Evolutionary conservation across 2,888 invertebrate genomes (phyloP), one percentile per base, ranked within the genome.

Genomic region (Torymus auratus): DNA sequence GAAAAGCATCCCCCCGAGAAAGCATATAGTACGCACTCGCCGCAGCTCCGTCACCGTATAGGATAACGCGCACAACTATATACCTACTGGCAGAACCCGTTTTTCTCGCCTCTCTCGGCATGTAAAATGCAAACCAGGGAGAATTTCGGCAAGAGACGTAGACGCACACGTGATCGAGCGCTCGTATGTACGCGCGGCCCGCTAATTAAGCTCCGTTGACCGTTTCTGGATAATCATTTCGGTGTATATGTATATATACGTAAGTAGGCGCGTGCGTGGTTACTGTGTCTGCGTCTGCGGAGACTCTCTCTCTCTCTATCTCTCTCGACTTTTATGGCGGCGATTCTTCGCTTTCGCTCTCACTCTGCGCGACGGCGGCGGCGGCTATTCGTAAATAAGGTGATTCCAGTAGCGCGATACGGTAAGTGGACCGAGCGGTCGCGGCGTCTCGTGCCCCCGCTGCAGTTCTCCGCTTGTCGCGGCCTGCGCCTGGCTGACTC

Each of bases 201-300:
- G 74, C 74, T 81, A 81, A 81, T 81, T 81, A 81, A 81, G 78
- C 78, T 61, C 62, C 77, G 58, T 67, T 75, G 70, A 64, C 78
- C 80, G 76, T 68, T 76, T 81, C 77, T 76, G 80, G 75, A 53
- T 68, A 79, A 70, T 71, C 71, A 80, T 80, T 76, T 79, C 65
- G 74, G 79, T 41, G 10, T 28, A 7, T 41, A 1, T 41, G 7
- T 5, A 41, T 7, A 10, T 7, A 7, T 5, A 41, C 41, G 41
- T 20, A 20, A 20, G 20, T 2, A 20, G 62, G 15, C 52, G 62
- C 20, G 10, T 3, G 50, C 20, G 20, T 20, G 20, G 20, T 20
- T 20, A 20, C n/a, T 7, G 7, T 41, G 41, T 41, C 41, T 41
- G 7, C 41, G 41, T 41, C 52, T 52, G n/a, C 58, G 5, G 41